Evolutionary conservation across 2,797 vertebrate species (phyloP).

Genomic region (Siniperca undulata): DNA sequence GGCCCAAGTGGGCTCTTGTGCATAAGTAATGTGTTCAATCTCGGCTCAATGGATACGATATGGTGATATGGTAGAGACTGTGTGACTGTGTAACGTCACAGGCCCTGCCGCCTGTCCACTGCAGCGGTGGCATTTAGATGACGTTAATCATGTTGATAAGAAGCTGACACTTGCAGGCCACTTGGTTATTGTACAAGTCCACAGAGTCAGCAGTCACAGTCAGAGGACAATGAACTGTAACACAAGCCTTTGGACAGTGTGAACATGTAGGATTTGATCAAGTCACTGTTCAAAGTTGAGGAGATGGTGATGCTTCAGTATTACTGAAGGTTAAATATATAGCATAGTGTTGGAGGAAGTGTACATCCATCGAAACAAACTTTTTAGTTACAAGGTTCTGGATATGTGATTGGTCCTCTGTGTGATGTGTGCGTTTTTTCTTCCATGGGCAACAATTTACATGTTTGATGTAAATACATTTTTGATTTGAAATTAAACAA

Average conservation of each 20-base stretch:
- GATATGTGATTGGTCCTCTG: no score
- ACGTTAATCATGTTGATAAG: slow-evolving; percentile 72
- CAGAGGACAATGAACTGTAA: slow-evolving; percentile 4
- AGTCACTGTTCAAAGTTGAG: neutral
- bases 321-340: neutral
- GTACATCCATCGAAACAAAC: no score
- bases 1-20: slow-evolving; percentile 2
- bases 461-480: no score
- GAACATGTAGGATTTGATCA: neutral
- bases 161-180: slow-evolving; percentile 37
- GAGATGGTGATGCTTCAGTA: neutral
- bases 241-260: neutral
- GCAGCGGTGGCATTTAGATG: slow-evolving; percentile 42
- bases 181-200: slow-evolving; percentile 43
- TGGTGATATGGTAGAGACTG: slow-evolving; percentile 16
- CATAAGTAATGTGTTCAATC: slow-evolving; percentile 39
- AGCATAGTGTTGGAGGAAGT: no score
- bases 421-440: no score
- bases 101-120: slow-evolving; percentile 55
- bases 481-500: no score
- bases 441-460: no score
- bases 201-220: slow-evolving; percentile 42
- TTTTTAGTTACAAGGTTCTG: no score
- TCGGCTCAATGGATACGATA: slow-evolving; percentile 25
- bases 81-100: slow-evolving; percentile 55